Base-by-base conservation (phyloP, 2,797 vertebrate genomes). In the Hemitrygon akajei region DNA sequence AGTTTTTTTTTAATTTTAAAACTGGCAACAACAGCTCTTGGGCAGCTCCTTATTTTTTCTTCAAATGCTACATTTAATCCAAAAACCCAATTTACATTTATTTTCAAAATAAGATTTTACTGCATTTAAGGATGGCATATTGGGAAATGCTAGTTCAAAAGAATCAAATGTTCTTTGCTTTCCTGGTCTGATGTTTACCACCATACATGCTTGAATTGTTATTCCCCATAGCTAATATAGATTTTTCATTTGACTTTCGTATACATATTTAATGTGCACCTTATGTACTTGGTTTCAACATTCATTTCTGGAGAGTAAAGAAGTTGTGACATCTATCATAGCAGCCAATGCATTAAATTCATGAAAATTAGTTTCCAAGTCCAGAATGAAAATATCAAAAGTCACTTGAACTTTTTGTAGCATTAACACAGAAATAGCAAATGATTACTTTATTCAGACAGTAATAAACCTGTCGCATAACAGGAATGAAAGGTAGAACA, bases 301-400 rank as follows among this genome's bases (percentile, higher is more conserved):
- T 25, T 71, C 63, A 91, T 56, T 69, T n/a, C 34, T 22, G 87
- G 22, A 27, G 60, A 34, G 63, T 56, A 69, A 96, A 96, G 93
- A 96, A 94, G 91, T 96, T 95, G 0, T 97, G 95, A 80, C 96
- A 97, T 0, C 97, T 96, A 97, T 96, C 97, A 97, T 97, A 94
- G 97, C 96, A 25, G 4, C 95, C 86, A 97, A 95, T 18, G 95
- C 86, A 27, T 96, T 95, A 94, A 97, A 97, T 95, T 97, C 97
- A 69, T 96, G 95, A 95, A 97, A 97, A 95, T 97, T 96, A 0
- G 97, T 97, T 95, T 97, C 95, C 0, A 97, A 95, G 94, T 97
- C 96, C 3, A 91, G 20, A 66, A 97, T 97, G 14, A 97, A 95
- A 94, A 94, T 34, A 89, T 97, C 96, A 93, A 97, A 95, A 60